A percentile compares a stretch with the other conserved stretches of the same genome.
Evolutionary conservation across 2,888 invertebrate genomes (phyloP).

Genomic region (Nephrotoma appendiculata): DNA sequence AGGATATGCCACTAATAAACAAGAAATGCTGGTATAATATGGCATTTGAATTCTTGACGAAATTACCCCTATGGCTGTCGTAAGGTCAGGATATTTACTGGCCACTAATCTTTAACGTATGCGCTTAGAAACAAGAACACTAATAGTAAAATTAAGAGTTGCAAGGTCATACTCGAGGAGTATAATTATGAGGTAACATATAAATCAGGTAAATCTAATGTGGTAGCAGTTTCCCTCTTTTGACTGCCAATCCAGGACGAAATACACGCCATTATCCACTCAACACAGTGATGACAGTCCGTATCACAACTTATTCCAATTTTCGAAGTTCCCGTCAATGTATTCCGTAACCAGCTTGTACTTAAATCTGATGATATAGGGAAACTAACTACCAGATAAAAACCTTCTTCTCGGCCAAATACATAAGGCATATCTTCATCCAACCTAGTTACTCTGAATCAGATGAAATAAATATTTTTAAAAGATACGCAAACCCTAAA

Average conservation of each 20-base stretch:
- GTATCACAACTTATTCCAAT: not conserved
- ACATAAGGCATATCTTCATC: too few species aligned
- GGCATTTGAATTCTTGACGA: not conserved
- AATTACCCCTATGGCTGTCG: not conserved
- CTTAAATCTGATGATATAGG: too few species aligned
- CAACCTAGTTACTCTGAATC: too few species aligned
- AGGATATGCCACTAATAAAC: not conserved
- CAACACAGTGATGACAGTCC: not conserved
- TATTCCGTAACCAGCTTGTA: too few species aligned
- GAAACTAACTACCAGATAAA: too few species aligned
- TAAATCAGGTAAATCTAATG: not conserved
- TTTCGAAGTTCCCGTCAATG: not conserved
- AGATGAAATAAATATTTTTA: too few species aligned
- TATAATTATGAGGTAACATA: too few species aligned
- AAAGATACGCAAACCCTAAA: too few species aligned
- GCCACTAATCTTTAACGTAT: not conserved
- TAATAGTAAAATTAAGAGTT: not conserved
- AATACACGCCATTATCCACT: not conserved
- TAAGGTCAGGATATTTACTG: not conserved
- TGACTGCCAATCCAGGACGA: not conserved
- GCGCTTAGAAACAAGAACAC: not conserved
- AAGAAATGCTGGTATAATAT: not conserved
- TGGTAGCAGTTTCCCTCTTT: not conserved
- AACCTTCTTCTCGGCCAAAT: too few species aligned
- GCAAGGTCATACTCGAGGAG: too few species aligned